Percentiles rank a stretch among this genome's conserved stretches.
phyloP scores from a whole-genome alignment of 2,797 vertebrate genomes.

The Myotis daubentonii region DNA sequence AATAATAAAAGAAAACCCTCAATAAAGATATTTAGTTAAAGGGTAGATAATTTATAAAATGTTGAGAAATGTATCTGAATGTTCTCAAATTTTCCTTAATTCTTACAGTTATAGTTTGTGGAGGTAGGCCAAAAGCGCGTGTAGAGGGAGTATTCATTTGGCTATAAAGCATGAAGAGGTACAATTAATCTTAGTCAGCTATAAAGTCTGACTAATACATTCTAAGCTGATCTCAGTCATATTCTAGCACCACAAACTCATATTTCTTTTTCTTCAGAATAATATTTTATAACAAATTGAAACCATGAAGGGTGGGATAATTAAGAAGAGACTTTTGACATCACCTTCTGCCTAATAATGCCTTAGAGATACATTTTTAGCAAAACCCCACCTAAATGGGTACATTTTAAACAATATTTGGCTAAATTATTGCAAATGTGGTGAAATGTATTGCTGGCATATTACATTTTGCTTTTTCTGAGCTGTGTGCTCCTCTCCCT shows the following conservation, averaged over 20 bases:
- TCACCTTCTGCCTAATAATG: constrained; percentile 62
- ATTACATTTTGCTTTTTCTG: constrained; percentile 21
- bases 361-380: constrained; percentile 65
- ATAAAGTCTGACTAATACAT: constrained; percentile 52
- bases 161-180: constrained; percentile 45
- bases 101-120: constrained; percentile 53
- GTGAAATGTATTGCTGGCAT: constrained; percentile 46
- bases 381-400: constrained; percentile 66
- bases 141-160: constrained; percentile 68
- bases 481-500: constrained; percentile 45
- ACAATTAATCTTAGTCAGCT: constrained; percentile 65
- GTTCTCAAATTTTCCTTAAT: constrained; percentile 55
- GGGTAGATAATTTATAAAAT: background rate
- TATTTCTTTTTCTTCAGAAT: constrained; percentile 63
- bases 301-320: constrained; percentile 72
- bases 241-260: background rate
- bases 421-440: constrained; percentile 19
- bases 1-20: background rate
- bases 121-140: background rate
- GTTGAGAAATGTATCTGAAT: background rate
- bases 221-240: constrained; percentile 56
- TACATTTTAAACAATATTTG: constrained; percentile 49
- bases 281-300: constrained; percentile 63
- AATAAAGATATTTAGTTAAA: background rate
- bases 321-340: constrained; percentile 73